A percentile compares a stretch with the other conserved stretches of the same genome.
Evolutionary conservation across 2,888 invertebrate species (phyloP).

Genomic region (Nesidiocoris tenuis): DNA sequence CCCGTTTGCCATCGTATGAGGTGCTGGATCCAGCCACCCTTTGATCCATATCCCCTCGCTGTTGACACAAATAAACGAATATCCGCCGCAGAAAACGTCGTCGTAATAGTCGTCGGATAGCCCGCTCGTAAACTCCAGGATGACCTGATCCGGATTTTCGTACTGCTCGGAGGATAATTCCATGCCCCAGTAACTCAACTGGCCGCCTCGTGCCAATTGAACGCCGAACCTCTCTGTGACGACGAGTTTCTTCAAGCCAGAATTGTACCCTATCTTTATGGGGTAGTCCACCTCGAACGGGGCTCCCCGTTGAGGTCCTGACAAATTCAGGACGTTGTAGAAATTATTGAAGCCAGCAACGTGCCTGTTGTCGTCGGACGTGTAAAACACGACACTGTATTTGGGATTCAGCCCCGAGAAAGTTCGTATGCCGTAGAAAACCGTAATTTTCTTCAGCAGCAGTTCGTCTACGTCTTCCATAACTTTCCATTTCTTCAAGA

Average conservation of each 20-base stretch:
- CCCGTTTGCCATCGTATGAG: background rate
- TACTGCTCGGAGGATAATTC: background rate
- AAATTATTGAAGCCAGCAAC: conserved; percentile 6
- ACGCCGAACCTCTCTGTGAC: background rate
- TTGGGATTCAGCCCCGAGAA: background rate
- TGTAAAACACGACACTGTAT: background rate
- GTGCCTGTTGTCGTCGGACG: conserved; percentile 4
- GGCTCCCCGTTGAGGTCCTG: background rate
- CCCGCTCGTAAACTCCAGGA: background rate
- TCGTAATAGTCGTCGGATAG: background rate
- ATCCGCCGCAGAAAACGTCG: background rate
- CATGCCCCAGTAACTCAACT: background rate
- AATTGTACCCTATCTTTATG: background rate
- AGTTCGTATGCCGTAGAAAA: background rate
- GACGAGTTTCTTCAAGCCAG: background rate
- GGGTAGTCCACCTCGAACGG: background rate
- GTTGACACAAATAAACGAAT: background rate
- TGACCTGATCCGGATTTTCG: background rate
- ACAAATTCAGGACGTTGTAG: conserved; percentile 2
- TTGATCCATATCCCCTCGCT: background rate
- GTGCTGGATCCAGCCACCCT: background rate
- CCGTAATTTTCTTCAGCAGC: background rate
- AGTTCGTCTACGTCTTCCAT: background rate
- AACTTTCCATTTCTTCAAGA: background rate
- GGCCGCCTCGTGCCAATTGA: background rate